Conservation (phyloP, 1,140 invertebrate species). For the Metaphire vulgaris region DNA sequence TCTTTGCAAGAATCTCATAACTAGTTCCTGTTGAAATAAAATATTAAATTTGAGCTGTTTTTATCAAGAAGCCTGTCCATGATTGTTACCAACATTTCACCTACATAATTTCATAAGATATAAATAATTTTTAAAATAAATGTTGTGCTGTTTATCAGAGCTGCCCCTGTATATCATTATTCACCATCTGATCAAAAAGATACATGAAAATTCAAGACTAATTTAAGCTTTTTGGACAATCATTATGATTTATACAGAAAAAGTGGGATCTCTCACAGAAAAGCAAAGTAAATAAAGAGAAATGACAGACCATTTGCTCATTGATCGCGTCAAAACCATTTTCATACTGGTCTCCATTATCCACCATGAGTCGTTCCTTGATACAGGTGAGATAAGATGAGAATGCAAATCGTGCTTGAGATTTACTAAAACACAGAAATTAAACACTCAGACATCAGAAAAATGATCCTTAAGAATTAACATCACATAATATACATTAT, state of each 20-base stretch:
- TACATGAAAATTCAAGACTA: neutral
- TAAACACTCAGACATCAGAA: too few relatives aligned
- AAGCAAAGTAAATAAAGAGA: neutral
- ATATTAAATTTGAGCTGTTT: neutral
- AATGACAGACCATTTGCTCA: conserved; percentile 52
- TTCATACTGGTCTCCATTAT: conserved; percentile 54
- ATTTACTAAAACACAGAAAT: conserved; percentile 39
- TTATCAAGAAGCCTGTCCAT: neutral
- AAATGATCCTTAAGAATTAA: too few relatives aligned
- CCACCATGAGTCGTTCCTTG: conserved; percentile 59
- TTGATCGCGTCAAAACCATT: conserved; percentile 48
- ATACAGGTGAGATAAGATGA: conserved; percentile 73
- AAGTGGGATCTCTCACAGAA: neutral
- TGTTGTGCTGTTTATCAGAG: neutral
- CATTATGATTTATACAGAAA: neutral
- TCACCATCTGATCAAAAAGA: neutral
- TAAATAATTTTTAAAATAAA: neutral
- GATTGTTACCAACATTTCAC: neutral
- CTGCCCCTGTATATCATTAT: neutral
- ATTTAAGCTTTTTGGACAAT: too few relatives aligned
- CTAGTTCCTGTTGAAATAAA: conserved; percentile 59
- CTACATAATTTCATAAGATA: neutral
- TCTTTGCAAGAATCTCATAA: conserved; percentile 67
- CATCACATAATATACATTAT: too few relatives aligned
- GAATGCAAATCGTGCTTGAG: conserved; percentile 73